Conservation (phyloP, 2,113 vertebrate genomes). For the Anthoscopus minutus region DNA sequence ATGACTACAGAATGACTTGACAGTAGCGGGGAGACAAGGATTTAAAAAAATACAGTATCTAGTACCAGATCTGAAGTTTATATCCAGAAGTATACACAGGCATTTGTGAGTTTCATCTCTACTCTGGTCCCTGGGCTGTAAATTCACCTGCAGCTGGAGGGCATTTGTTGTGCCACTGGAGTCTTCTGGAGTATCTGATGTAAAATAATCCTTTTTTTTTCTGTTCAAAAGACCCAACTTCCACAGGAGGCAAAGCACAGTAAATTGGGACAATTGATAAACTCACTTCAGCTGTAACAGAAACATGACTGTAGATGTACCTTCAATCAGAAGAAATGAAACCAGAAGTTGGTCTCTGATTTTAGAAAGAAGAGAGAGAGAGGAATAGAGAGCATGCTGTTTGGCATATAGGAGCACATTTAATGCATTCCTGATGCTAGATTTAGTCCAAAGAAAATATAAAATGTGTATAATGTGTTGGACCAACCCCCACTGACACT, state of each 20-base stretch:
- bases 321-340: background rate
- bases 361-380: background rate
- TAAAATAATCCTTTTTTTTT: background rate
- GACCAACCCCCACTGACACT: background rate
- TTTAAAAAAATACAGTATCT: background rate
- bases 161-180: background rate
- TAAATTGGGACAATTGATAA: background rate
- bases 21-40: background rate
- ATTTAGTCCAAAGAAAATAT: background rate
- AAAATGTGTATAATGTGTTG: background rate
- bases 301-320: background rate
- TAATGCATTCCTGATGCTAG: background rate
- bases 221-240: background rate
- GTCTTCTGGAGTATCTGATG: background rate
- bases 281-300: background rate
- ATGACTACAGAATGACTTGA: background rate
- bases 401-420: background rate
- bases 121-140: background rate
- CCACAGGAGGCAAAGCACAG: accelerated
- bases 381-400: background rate
- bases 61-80: background rate
- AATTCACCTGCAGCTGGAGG: background rate
- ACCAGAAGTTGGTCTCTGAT: background rate
- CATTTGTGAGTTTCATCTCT: background rate
- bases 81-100: background rate